Evolutionary conservation across 2,797 vertebrate species (phyloP), one percentile per base, ranked within the genome.

Genomic region (Ptychobarbus kaznakovi): DNA sequence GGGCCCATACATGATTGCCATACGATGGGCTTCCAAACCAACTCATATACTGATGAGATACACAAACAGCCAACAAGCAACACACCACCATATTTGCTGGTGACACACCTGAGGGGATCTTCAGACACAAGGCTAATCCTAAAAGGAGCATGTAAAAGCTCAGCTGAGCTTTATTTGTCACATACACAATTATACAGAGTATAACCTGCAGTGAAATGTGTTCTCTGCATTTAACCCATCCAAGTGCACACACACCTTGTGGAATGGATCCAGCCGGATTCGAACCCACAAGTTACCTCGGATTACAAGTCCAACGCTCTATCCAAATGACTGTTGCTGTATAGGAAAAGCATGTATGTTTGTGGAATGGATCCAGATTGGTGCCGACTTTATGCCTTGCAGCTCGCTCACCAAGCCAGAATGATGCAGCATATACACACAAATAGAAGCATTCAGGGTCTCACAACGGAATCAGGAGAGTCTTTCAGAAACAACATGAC

Each of bases 1-100:
- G 85, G n/a, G 44, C 49, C 11, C 66, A 51, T 79, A 51, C 49
- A 86, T 78, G 63, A 83, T 63, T 86, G 69, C 80, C 72, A 74
- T 68, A 75, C 63, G 53, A 87, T 68, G 7, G 44, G 79, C 46
- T 66, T 84, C 13, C 44, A 77, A 42, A 81, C 51, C 78, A 44
- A 76, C 22, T 80, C 73, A 16, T 44, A 28, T 65, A 75, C 53
- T 35, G 51, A 28, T 58, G 42, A 16, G 3, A 42, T 53, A 13
- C 12, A 81, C 44, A 49, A 13, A 70, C n/a, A 13, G 7, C 22
- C 35, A 84, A 56, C 49, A 56, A 6, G 73, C 38, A 78, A 40
- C 35, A 53, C 16, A 22, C 9, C 46, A 16, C 28, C 58, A 68
- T 76, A 42, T 56, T 61, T 44, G 35, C 46, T 20, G 35, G 18